These are phyloP conservation scores for Cardinalis cardinalis DNA, from an alignment of 2,113 vertebrate species.

Conservation along the genomic window DNA sequence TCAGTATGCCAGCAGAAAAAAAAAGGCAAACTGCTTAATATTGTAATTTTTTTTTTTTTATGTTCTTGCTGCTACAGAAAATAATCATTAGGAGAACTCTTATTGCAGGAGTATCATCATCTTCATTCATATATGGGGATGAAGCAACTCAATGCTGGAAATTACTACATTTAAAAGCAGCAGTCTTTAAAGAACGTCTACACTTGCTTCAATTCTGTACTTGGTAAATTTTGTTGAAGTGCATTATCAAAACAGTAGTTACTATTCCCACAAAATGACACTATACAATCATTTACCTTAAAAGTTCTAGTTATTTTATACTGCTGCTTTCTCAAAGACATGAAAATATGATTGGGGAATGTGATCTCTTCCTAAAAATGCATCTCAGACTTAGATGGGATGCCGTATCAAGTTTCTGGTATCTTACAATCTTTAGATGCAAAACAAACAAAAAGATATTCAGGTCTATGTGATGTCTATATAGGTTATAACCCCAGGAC, in stretches of 20 bases:
- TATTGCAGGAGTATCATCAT: fast-evolving
- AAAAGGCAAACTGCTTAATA: not conserved
- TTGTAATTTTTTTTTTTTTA: not conserved
- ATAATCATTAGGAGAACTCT: not conserved
- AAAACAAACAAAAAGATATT: not conserved
- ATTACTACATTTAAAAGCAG: not conserved
- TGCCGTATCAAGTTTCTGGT: not conserved
- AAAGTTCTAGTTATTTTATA: not conserved
- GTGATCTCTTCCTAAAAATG: not conserved
- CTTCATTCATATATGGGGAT: not conserved
- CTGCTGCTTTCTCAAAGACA: not conserved
- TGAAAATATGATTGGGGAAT: not conserved
- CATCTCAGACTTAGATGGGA: not conserved
- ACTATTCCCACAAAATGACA: not conserved
- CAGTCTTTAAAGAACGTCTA: not conserved
- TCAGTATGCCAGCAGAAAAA: not conserved
- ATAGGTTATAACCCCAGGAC: not conserved
- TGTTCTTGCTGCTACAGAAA: not conserved
- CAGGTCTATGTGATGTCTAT: not conserved
- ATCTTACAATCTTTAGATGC: not conserved
- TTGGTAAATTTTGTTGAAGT: not conserved
- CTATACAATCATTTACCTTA: not conserved
- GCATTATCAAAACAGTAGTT: not conserved
- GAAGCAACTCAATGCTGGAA: not conserved
- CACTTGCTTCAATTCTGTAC: not conserved